phyloP scores from a whole-genome alignment of 2,888 invertebrate genomes.

The Eilema depressum region DNA sequence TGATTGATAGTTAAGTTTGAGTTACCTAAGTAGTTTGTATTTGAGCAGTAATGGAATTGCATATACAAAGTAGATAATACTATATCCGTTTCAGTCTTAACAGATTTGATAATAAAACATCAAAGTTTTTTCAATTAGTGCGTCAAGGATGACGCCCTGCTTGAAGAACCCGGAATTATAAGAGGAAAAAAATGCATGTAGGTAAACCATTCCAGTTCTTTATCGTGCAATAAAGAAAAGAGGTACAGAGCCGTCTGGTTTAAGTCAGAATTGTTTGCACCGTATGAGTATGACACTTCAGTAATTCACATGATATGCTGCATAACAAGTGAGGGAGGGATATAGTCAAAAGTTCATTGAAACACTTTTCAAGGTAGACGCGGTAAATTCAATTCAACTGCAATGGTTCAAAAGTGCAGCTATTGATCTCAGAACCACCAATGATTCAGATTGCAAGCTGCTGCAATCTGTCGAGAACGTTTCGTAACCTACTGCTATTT shows the following conservation, averaged over 20 bases:
- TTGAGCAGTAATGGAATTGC: conserved; percentile 13
- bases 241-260: neutral
- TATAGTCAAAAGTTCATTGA: too few relatives aligned
- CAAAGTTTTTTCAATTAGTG: too few relatives aligned
- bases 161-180: neutral
- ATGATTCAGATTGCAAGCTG: too few relatives aligned
- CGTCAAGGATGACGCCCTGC: neutral
- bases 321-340: neutral
- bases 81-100: neutral
- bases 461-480: too few relatives aligned
- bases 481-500: too few relatives aligned
- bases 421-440: too few relatives aligned
- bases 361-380: too few relatives aligned
- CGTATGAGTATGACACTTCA: too few relatives aligned
- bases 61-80: neutral
- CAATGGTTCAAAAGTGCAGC: too few relatives aligned
- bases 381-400: too few relatives aligned
- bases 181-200: neutral
- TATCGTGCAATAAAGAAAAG: neutral
- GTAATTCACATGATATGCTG: neutral
- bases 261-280: too few relatives aligned
- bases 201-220: neutral
- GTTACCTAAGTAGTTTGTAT: conserved; percentile 26
- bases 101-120: too few relatives aligned
- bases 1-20: conserved; percentile 29